Evolutionary conservation across 2,797 vertebrate species (phyloP).

Genomic region (Malurus splendens): DNA sequence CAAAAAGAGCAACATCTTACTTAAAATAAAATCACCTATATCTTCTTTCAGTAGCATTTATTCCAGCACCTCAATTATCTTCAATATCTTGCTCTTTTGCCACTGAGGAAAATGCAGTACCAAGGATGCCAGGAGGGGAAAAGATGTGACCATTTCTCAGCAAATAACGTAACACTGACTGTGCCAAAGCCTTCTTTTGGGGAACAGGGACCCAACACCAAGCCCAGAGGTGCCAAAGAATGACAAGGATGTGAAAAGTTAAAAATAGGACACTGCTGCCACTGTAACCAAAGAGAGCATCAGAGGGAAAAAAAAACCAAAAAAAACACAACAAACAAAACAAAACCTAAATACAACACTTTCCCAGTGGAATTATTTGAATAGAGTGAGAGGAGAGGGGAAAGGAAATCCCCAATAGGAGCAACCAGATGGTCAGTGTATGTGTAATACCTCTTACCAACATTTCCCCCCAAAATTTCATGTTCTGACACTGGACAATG

Average conservation of each 20-base stretch:
- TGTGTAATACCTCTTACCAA: accelerated
- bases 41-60: background rate
- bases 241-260: background rate
- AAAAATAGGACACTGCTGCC: background rate
- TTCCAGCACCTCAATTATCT: background rate
- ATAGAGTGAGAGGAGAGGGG: background rate
- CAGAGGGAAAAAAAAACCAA: background rate
- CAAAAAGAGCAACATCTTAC: background rate
- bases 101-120: background rate
- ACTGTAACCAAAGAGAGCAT: background rate
- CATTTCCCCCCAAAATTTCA: background rate
- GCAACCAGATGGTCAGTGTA: background rate
- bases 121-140: background rate
- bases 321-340: background rate
- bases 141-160: background rate
- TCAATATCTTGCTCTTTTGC: background rate
- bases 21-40: background rate
- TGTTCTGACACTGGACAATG: background rate
- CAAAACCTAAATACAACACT: background rate
- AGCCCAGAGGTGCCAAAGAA: background rate
- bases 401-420: background rate
- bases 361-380: background rate
- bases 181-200: background rate
- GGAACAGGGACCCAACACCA: accelerated
- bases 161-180: background rate